Conservation (phyloP, 2,113 vertebrate species). For the Callopanchax toddi region DNA sequence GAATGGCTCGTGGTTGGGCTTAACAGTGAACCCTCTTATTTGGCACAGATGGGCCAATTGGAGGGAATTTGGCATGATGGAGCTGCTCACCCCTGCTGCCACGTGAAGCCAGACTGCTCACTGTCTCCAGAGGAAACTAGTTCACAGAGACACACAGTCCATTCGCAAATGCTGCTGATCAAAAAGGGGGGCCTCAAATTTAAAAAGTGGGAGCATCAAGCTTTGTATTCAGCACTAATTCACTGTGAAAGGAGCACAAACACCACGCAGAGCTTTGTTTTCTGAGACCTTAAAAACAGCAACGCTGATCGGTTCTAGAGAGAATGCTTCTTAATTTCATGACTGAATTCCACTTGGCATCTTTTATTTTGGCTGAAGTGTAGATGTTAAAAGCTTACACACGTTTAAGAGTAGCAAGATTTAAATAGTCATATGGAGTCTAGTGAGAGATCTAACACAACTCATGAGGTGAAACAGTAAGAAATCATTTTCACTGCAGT, state of each 20-base stretch:
- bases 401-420: slow-evolving; percentile 36
- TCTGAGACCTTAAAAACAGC: slow-evolving; percentile 1
- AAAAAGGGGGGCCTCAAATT: slow-evolving; percentile 33
- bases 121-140: slow-evolving; percentile 24
- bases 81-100: slow-evolving; percentile 54
- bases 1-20: slow-evolving; percentile 32
- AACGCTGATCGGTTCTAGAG: neutral
- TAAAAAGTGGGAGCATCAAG: slow-evolving; percentile 24
- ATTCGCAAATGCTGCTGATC: slow-evolving; percentile 32
- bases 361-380: neutral
- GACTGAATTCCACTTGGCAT: slow-evolving; percentile 17
- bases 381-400: slow-evolving; percentile 26
- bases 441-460: too few relatives aligned
- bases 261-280: slow-evolving; percentile 24
- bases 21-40: slow-evolving; percentile 39
- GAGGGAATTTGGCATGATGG: slow-evolving; percentile 40
- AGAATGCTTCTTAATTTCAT: slow-evolving; percentile 1
- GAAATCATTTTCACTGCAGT: slow-evolving; percentile 50
- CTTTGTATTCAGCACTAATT: slow-evolving; percentile 46
- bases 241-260: slow-evolving; percentile 34
- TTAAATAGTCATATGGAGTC: slow-evolving; percentile 27
- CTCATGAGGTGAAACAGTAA: slow-evolving; percentile 45
- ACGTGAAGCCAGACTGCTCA: slow-evolving; percentile 51
- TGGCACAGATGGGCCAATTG: slow-evolving; percentile 41
- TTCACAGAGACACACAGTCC: slow-evolving; percentile 52